phyloP scores from a whole-genome alignment of 2,888 invertebrate genomes.

The Dermolepida albohirtum region DNA sequence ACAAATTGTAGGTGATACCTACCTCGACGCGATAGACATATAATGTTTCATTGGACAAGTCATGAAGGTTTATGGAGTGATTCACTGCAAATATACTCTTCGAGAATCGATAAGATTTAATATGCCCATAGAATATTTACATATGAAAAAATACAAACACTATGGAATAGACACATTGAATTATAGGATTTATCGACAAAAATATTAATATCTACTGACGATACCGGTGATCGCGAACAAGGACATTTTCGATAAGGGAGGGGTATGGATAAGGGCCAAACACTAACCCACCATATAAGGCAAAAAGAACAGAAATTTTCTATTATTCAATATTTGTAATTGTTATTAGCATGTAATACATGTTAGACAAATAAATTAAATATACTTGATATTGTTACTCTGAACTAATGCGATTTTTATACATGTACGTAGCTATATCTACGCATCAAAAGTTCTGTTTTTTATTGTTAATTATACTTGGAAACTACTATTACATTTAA shows the following conservation, averaged over 20 bases:
- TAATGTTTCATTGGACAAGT: no score
- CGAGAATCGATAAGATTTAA: background rate
- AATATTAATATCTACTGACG: constrained; percentile 28
- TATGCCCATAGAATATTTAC: background rate
- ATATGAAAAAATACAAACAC: background rate
- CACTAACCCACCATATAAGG: background rate
- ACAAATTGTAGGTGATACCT: background rate
- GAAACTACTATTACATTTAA: no score
- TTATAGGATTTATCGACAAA: constrained; percentile 19
- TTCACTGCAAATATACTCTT: background rate
- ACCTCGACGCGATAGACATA: background rate
- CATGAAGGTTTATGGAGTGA: background rate
- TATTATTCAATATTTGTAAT: no score
- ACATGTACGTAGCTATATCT: no score
- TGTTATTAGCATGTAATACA: no score
- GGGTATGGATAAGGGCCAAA: constrained; percentile 26
- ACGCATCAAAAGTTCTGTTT: no score
- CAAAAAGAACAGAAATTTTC: no score
- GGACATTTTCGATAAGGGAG: constrained; percentile 32
- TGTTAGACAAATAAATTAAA: no score
- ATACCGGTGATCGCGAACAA: constrained; percentile 20
- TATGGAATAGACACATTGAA: constrained; percentile 6
- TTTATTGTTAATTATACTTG: no score
- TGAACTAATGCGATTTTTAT: no score
- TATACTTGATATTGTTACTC: no score